Evolutionary conservation across 64 coral and sea anemone species (phyloP).

Genomic region (Trachythela sp.): DNA sequence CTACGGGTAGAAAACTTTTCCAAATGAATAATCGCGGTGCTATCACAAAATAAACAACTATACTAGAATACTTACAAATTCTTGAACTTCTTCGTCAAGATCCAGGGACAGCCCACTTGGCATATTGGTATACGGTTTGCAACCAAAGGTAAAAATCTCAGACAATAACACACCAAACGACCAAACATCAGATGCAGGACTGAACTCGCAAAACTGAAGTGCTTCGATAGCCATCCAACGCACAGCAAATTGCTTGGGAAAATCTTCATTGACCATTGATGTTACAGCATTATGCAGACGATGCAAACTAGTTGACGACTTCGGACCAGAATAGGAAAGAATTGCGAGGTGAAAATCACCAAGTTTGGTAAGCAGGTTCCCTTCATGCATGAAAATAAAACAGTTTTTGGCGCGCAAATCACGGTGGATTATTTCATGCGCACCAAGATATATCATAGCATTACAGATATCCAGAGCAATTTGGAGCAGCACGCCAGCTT

Average conservation of each 20-base stretch:
- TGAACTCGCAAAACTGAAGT: not conserved
- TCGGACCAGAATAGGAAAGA: not conserved
- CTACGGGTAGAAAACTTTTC: too few relatives aligned
- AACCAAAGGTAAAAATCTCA: constrained; percentile 5
- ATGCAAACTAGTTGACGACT: not conserved
- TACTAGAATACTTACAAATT: not conserved
- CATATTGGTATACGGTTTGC: not conserved
- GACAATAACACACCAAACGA: not conserved
- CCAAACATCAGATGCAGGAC: not conserved
- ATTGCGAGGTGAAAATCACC: not conserved
- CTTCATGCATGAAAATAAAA: not conserved
- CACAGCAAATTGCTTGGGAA: not conserved
- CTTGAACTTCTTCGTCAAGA: not conserved
- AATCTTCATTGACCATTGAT: too few relatives aligned
- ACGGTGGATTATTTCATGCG: not conserved
- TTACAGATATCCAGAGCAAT: not conserved
- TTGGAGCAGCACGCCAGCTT: not conserved
- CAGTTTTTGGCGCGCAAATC: not conserved
- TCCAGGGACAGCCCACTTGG: not conserved
- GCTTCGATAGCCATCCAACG: constrained; percentile 15
- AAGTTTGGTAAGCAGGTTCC: not conserved
- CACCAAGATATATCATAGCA: not conserved
- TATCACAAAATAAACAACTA: too few relatives aligned
- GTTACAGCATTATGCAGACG: too few relatives aligned
- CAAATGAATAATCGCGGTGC: too few relatives aligned